Evolutionary conservation across 1,140 invertebrate species (phyloP).

Genomic region (Caenorhabditis tropicalis): DNA sequence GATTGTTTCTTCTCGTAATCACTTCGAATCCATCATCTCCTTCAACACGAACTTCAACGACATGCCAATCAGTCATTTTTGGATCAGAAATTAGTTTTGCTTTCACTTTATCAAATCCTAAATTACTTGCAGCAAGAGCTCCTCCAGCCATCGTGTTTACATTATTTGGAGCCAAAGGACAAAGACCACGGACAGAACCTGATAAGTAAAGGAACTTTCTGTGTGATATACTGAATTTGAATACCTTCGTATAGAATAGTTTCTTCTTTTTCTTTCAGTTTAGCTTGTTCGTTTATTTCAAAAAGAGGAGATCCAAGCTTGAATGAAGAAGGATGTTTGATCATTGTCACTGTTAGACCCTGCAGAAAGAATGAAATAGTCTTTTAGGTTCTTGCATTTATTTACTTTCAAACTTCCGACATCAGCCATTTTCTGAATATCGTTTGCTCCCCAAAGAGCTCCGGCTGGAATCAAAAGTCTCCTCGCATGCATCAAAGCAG

Average conservation of each 20-base stretch:
- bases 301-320: conserved; percentile 74
- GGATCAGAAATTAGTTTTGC: too few relatives aligned
- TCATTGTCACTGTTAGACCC: conserved; percentile 77
- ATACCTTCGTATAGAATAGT: conserved; percentile 76
- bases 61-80: conserved; percentile 75
- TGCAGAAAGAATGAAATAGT: conserved; percentile 61
- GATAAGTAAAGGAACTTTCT: background rate
- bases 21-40: conserved; percentile 75
- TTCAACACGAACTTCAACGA: conserved; percentile 76
- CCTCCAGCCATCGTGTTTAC: conserved; percentile 75
- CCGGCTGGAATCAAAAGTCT: conserved; percentile 77
- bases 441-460: conserved; percentile 78
- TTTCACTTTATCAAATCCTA: too few relatives aligned
- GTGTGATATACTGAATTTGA: conserved; percentile 13
- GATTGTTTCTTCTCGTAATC: conserved; percentile 75
- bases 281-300: conserved; percentile 73
- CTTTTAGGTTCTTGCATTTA: too few relatives aligned
- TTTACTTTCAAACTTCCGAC: conserved; percentile 75
- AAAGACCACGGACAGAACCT: conserved; percentile 76
- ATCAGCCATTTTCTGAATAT: conserved; percentile 78
- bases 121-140: conserved; percentile 66
- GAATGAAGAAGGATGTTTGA: conserved; percentile 77
- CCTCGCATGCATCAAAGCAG: conserved; percentile 63
- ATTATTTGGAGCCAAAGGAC: conserved; percentile 77
- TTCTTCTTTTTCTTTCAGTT: conserved; percentile 60